These are phyloP conservation scores for Drosophila borborema DNA, from an alignment of 2,888 invertebrate genomes.

Conservation along the genomic window DNA sequence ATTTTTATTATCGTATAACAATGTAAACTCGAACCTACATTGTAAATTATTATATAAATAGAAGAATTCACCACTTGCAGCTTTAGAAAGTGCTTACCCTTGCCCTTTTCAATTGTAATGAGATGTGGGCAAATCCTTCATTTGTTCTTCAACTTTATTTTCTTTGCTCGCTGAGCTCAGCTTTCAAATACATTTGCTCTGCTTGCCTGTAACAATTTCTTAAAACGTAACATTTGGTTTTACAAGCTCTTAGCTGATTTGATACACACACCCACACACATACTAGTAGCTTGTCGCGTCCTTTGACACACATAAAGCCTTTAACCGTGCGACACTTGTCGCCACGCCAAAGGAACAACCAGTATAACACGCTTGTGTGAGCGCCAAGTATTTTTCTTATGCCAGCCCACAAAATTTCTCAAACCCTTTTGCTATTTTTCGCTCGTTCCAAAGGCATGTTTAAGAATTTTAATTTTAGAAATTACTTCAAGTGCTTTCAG, in stretches of 20 bases:
- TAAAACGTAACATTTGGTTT: conserved; percentile 18
- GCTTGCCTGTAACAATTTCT: conserved; percentile 11
- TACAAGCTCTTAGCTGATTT: conserved; percentile 19
- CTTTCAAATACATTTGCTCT: conserved; percentile 1
- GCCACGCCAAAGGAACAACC: conserved; percentile 12
- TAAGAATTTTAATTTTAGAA: conserved; percentile 50
- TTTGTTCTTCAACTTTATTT: not conserved
- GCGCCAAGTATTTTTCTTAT: conserved; percentile 14
- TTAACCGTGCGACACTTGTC: conserved; percentile 54
- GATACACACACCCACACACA: not conserved
- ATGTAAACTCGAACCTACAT: not conserved
- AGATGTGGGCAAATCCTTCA: not conserved
- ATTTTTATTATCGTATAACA: not conserved
- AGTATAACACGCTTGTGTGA: conserved; percentile 24
- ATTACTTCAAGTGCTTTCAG: conserved; percentile 27
- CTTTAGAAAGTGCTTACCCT: not conserved
- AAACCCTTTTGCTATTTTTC: not conserved
- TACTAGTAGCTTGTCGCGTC: conserved; percentile 20
- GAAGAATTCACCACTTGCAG: rapidly evolving
- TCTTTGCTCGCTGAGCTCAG: not conserved
- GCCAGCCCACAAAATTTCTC: no score
- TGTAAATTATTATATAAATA: not conserved
- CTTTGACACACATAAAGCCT: conserved; percentile 56
- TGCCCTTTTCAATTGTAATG: not conserved
- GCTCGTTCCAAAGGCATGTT: not conserved